Conservation (phyloP, 2,888 invertebrate species). For the Listrodromus nycthemerus region DNA sequence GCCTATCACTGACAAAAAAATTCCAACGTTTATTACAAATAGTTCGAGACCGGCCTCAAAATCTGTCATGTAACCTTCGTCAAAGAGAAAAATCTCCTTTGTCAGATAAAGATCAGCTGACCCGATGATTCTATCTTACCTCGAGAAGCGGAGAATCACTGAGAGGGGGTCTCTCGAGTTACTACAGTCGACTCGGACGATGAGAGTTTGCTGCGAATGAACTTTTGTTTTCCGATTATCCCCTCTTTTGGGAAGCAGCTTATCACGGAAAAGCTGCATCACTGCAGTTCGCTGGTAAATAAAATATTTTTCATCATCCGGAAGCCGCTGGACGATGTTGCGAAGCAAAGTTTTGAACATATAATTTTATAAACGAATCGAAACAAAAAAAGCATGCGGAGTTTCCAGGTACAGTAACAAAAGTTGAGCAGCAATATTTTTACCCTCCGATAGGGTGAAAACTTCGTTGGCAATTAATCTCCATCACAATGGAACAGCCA, state of each 20-base stretch:
- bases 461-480: slow-evolving; percentile 34
- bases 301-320: slow-evolving; percentile 11
- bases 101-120: background rate
- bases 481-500: slow-evolving; percentile 17
- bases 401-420: slow-evolving; percentile 8
- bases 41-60: too few species aligned
- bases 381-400: background rate
- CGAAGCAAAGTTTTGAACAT: background rate
- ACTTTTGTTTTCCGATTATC: background rate
- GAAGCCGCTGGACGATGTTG: slow-evolving; percentile 2
- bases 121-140: background rate
- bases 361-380: slow-evolving; percentile 19
- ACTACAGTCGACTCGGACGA: background rate
- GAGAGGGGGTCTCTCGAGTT: background rate
- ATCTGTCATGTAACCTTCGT: background rate
- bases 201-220: background rate
- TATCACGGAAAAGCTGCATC: background rate
- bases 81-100: slow-evolving; percentile 1
- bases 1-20: too few species aligned
- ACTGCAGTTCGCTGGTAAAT: background rate
- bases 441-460: background rate
- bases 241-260: background rate
- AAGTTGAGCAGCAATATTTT: background rate
- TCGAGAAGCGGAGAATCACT: background rate
- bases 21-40: too few species aligned